Percentiles rank a stretch among this genome's conserved stretches.
These are phyloP conservation scores for Spermophilus dauricus DNA, from an alignment of 2,113 vertebrate genomes.

Conservation along the genomic window DNA sequence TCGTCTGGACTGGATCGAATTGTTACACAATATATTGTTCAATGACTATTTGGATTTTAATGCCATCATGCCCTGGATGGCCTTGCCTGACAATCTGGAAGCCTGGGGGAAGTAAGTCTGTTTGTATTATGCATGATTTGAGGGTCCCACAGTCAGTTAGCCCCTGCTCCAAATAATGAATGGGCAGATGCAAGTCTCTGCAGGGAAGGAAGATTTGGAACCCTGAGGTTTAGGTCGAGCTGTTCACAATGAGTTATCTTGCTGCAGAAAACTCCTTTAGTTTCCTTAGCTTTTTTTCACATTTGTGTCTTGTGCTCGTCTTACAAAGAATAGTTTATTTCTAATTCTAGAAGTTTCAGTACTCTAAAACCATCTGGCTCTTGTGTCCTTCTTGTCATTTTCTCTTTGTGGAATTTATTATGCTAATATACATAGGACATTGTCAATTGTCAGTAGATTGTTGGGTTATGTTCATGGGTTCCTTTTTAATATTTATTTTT, in stretches of 20 bases:
- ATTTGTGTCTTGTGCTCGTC: background rate
- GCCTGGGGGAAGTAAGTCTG: conserved; percentile 58
- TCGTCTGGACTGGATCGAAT: conserved; percentile 24
- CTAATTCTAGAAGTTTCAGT: conserved; percentile 30
- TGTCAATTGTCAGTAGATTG: background rate
- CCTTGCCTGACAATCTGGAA: conserved; percentile 59
- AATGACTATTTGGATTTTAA: conserved; percentile 70
- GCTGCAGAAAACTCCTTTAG: background rate
- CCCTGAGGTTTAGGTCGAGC: background rate
- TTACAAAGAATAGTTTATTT: conserved; percentile 52
- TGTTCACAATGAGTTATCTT: conserved; percentile 24
- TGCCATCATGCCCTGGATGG: background rate
- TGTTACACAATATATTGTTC: conserved; percentile 58
- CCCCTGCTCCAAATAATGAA: conserved; percentile 53
- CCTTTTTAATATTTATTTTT: background rate
- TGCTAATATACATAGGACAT: background rate
- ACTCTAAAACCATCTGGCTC: background rate
- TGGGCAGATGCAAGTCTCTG: conserved; percentile 19
- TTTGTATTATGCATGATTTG: conserved; percentile 75
- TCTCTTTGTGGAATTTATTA: conserved; percentile 53
- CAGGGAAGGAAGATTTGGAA: conserved; percentile 42
- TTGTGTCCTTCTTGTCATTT: background rate
- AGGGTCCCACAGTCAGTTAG: conserved; percentile 28
- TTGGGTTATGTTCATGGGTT: background rate
- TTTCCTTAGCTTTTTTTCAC: conserved; percentile 15